A percentile compares a stretch with the other conserved stretches of the same genome.
Evolutionary conservation across 2,888 invertebrate genomes (phyloP).

Genomic region (Drosophila peninsularis): DNA sequence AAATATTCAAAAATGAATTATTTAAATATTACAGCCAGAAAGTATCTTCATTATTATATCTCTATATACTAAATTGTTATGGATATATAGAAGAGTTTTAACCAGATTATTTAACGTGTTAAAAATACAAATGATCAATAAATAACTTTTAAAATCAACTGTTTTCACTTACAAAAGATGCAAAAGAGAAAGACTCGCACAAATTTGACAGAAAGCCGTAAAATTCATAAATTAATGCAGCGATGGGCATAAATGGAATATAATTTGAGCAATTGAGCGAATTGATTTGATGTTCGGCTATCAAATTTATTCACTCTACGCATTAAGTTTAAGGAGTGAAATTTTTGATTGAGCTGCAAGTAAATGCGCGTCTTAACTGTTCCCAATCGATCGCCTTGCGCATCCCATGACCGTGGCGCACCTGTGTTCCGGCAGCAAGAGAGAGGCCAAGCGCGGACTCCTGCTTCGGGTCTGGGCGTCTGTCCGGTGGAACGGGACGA

Average conservation of each 20-base stretch:
- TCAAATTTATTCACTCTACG: conserved; percentile 45
- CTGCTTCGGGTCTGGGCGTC: conserved; percentile 22
- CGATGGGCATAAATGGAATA: conserved; percentile 22
- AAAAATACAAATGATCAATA: not conserved
- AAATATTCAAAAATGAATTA: no score
- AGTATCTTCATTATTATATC: no score
- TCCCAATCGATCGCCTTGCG: conserved; percentile 9
- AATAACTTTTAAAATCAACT: not conserved
- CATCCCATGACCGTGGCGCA: conserved; percentile 23
- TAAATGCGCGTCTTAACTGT: conserved; percentile 12
- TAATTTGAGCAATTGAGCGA: conserved; percentile 29
- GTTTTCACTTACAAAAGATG: no score
- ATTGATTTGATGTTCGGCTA: conserved; percentile 39
- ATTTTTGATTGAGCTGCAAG: conserved; percentile 36
- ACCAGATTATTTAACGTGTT: no score
- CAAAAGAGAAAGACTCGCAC: no score
- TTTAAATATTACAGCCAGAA: no score
- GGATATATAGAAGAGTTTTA: no score
- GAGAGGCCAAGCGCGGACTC: conserved; percentile 15
- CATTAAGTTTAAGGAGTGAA: conserved; percentile 28
- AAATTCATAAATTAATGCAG: conserved; percentile 1
- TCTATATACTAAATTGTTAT: no score
- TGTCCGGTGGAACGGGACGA: conserved; percentile 31
- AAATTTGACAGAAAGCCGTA: not conserved
- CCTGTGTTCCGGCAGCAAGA: conserved; percentile 11